Evolutionary conservation across 2,113 vertebrate species (phyloP), one percentile per base, ranked within the genome.

Genomic region (Aegotheles bennettii): DNA sequence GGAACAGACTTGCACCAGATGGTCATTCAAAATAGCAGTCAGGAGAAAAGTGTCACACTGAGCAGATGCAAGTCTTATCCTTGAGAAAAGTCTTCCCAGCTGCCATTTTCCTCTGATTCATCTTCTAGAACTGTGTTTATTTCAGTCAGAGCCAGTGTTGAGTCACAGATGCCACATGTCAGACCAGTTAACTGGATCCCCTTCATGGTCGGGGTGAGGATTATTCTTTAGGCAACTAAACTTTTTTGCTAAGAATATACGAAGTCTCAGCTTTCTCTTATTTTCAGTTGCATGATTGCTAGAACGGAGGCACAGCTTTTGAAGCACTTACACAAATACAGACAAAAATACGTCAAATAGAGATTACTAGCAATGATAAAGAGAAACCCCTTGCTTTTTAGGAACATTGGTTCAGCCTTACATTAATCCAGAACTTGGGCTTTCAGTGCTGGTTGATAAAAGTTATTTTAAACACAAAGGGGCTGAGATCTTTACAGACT

Each of bases 21-120:
- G 94, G 94, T 65, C 94, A 94, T 79, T 90, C 61, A 89, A 95
- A 97, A 92, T 93, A 96, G 90, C 93, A 94, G 42, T 94, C 91
- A 70, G 67, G n/a, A 94, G 89, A 89, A 95, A 94, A 96, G 64
- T 76, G 87, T 93, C 94, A 83, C 54, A 85, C 17, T 6, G 59
- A 94, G 87, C 84, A 94, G 91, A 95, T 65, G 77, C 50, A 51
- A 87, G 70, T 47, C 86, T 92, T 89, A 85, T 89, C 87, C 87
- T 91, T 61, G 31, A 95, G 94, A 93, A 89, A 92, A 82, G 33
- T 60, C 67, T 77, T 93, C 78, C 67, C 84, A 91, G 74, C 84
- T 95, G 65, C 92, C 93, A 94, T 96, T 87, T 92, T 93, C 81
- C 47, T 95, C 74, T 95, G 92, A 94, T 43, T 97, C 92, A 89